Evolutionary conservation across 2,113 vertebrate genomes (phyloP).

Genomic region (Cyanistes caeruleus): DNA sequence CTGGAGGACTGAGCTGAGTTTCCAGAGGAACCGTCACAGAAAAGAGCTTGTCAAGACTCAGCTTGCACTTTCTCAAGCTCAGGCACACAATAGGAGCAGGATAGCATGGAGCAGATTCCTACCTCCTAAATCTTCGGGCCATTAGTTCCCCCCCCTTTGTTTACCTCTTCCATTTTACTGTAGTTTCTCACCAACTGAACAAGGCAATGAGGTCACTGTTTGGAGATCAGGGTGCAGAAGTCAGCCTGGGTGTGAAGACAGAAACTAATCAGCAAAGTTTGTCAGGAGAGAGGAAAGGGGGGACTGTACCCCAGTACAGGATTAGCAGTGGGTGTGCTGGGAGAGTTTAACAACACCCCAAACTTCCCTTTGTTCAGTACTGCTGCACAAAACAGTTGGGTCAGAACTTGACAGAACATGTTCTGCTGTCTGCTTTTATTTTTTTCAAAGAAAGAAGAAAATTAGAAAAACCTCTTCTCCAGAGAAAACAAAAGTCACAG

Average conservation of each 20-base stretch:
- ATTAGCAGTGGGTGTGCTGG: background rate
- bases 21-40: conserved; percentile 57
- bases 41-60: background rate
- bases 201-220: conserved; percentile 62
- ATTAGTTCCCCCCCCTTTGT: conserved; percentile 7
- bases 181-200: conserved; percentile 50
- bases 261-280: conserved; percentile 1
- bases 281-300: background rate
- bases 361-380: background rate
- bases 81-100: conserved; percentile 2
- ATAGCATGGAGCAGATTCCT: background rate
- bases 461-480: background rate
- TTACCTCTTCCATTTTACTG: conserved; percentile 52
- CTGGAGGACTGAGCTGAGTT: conserved; percentile 41
- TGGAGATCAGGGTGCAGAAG: conserved; percentile 50
- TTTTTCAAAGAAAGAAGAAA: background rate
- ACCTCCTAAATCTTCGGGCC: conserved; percentile 45
- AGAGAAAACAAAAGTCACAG: background rate
- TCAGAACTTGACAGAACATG: background rate
- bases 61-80: conserved; percentile 51
- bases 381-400: background rate
- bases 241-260: background rate
- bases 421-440: background rate
- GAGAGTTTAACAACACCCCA: background rate
- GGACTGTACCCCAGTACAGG: background rate